Conservation (phyloP, 2,888 invertebrate species). For the Folsomia manolachei region DNA sequence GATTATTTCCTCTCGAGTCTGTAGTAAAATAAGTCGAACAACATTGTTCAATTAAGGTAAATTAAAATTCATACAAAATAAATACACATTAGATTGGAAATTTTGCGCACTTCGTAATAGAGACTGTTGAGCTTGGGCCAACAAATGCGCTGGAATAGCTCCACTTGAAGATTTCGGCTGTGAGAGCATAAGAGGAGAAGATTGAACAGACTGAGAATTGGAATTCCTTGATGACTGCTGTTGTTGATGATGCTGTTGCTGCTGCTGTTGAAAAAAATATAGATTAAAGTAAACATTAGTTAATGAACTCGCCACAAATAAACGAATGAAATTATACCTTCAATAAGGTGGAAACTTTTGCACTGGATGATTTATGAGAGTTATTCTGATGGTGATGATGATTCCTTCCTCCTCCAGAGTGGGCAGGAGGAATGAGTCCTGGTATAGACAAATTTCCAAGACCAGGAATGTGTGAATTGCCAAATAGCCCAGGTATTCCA, state of each 20-base stretch:
- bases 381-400: constrained; percentile 40
- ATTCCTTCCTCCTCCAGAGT: constrained; percentile 34
- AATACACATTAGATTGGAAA: too few species aligned
- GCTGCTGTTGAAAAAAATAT: constrained; percentile 4
- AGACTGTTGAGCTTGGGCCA: constrained; percentile 57
- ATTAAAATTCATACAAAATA: not conserved
- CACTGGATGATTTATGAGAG: constrained; percentile 48
- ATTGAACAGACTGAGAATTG: constrained; percentile 55
- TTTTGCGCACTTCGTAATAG: constrained; percentile 55
- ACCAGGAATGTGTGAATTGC: constrained; percentile 52
- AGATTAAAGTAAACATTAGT: not conserved
- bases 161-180: constrained; percentile 57
- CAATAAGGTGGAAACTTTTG: constrained; percentile 56
- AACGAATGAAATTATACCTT: constrained; percentile 22
- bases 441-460: constrained; percentile 32
- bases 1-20: constrained; percentile 40
- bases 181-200: constrained; percentile 59
- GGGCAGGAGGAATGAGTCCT: constrained; percentile 33
- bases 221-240: constrained; percentile 57
- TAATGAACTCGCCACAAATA: too few species aligned
- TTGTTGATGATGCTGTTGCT: constrained; percentile 54
- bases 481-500: constrained; percentile 41
- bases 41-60: not conserved
- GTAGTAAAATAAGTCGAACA: constrained; percentile 12
- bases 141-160: constrained; percentile 56